These are phyloP conservation scores for Drymodes brunneopygia DNA, from an alignment of 2,113 vertebrate genomes.

Conservation along the genomic window DNA sequence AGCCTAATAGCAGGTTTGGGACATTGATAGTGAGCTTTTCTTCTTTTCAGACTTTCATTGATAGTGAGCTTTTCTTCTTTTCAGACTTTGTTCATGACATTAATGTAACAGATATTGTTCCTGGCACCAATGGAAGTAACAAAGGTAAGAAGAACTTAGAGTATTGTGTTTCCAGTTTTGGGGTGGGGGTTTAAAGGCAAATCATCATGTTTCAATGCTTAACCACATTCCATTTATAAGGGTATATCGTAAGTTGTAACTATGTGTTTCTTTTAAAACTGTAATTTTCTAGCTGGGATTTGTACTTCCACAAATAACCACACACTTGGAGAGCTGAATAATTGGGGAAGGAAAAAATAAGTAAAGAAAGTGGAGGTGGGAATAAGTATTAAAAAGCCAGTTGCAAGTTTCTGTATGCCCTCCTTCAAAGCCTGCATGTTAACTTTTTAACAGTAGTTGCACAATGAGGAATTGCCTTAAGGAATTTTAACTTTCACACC, in stretches of 20 bases:
- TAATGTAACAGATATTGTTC: slow-evolving; percentile 80
- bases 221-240: background rate
- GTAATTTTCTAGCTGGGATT: background rate
- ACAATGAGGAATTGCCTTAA: background rate
- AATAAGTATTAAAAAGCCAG: background rate
- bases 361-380: too few species aligned
- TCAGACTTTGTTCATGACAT: slow-evolving; percentile 86
- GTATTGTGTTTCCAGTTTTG: background rate
- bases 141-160: slow-evolving; percentile 73
- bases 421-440: background rate
- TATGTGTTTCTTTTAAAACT: background rate
- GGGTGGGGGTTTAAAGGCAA: background rate
- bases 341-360: background rate
- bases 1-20: background rate
- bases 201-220: background rate
- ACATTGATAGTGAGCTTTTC: background rate
- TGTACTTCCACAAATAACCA: background rate
- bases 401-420: background rate
- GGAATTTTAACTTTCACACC: background rate
- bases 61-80: slow-evolving; percentile 18
- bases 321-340: background rate
- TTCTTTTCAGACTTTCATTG: slow-evolving; percentile 77
- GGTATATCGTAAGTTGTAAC: fast-evolving
- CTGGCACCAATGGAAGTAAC: slow-evolving; percentile 86
- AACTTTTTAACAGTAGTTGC: background rate